phyloP scores from a whole-genome alignment of 2,888 invertebrate species.

The Tenthredo livida region DNA sequence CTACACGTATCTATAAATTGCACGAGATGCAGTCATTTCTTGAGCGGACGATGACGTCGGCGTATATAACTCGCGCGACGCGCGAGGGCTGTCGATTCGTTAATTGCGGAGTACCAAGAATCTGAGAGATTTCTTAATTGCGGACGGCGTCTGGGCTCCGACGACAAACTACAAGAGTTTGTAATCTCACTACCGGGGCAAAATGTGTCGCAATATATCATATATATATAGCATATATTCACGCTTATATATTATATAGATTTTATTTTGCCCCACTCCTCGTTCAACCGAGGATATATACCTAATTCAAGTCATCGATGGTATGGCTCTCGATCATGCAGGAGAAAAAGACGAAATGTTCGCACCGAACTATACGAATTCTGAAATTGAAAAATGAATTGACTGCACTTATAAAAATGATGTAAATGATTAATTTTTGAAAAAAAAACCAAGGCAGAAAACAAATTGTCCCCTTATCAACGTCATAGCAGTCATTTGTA shows the following conservation, averaged over 20 bases:
- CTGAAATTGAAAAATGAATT: not conserved
- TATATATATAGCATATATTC: not conserved
- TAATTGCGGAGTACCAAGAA: constrained; percentile 75
- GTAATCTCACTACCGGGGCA: not conserved
- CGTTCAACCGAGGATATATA: too few relatives aligned
- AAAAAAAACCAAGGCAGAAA: not conserved
- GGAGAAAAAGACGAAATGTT: not conserved
- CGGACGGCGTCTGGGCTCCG: constrained; percentile 54
- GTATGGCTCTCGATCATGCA: not conserved
- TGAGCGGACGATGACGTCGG: constrained; percentile 46
- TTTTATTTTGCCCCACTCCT: too few relatives aligned
- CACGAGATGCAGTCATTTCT: constrained; percentile 41
- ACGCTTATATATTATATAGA: too few relatives aligned
- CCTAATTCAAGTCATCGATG: too few relatives aligned
- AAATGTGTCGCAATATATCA: not conserved
- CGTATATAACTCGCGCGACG: constrained; percentile 13
- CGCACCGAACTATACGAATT: not conserved
- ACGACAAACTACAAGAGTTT: constrained; percentile 6
- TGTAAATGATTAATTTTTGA: not conserved
- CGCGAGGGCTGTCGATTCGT: constrained; percentile 74
- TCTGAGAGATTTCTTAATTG: constrained; percentile 76
- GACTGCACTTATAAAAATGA: not conserved
- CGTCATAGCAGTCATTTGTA: not conserved
- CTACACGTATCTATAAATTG: not conserved
- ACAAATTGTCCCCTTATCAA: not conserved